phyloP scores from a whole-genome alignment of 2,797 vertebrate genomes.

The Pempheris klunzingeri region DNA sequence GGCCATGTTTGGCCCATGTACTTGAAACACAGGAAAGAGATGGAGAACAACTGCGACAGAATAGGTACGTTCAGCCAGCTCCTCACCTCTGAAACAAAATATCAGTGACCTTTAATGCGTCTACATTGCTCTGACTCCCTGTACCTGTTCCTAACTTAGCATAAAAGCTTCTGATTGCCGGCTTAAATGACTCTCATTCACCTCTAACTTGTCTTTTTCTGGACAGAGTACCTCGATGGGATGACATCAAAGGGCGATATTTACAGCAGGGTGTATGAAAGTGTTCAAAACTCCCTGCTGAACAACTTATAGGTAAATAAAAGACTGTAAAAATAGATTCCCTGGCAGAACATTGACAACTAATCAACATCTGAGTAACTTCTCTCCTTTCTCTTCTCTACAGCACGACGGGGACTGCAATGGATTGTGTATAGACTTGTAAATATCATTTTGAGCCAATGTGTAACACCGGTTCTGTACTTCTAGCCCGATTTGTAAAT shows the following conservation, averaged over 20 bases:
- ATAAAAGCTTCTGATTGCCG: no score
- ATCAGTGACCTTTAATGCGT: not conserved
- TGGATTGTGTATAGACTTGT: constrained; percentile 88
- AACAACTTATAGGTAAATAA: constrained; percentile 86
- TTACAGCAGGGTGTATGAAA: constrained; percentile 87
- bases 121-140: not conserved
- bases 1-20: constrained; percentile 99
- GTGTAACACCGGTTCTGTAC: constrained; percentile 61
- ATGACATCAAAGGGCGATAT: constrained; percentile 87
- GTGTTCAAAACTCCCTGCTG: constrained; percentile 90
- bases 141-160: not conserved
- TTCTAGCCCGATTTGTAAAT: constrained; percentile 83
- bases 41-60: constrained; percentile 86
- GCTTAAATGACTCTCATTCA: not conserved
- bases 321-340: not conserved
- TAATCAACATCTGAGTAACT: not conserved
- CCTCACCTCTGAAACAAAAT: not conserved
- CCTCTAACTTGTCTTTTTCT: constrained; percentile 14
- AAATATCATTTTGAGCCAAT: constrained; percentile 83
- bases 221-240: constrained; percentile 90
- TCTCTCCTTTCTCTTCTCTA: constrained; percentile 38
- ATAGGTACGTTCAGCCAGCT: constrained; percentile 83
- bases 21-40: constrained; percentile 90
- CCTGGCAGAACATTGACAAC: not conserved
- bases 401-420: constrained; percentile 69